Base-by-base conservation (phyloP, 2,888 invertebrate genomes). In the Spodoptera picta region DNA sequence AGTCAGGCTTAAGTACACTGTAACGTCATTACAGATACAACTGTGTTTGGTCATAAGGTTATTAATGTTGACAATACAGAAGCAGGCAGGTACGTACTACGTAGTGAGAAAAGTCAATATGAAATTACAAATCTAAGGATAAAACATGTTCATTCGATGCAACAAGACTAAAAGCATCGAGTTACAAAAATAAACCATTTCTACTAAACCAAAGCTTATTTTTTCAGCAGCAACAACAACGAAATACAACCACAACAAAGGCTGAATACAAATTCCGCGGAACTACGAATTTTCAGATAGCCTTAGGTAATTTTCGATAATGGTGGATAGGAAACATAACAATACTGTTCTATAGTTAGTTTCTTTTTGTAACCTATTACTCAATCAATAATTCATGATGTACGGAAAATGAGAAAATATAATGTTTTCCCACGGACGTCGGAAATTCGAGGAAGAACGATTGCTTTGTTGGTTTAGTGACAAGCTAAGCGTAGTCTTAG, bases 331-430 rank as follows among this genome's bases (percentile, higher is more conserved):
- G 19, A 58, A 62, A 65, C 44, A 64, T 61, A 64, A 62, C 43
- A 52, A 50, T 43, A 14, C 36, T 54, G 10, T 55, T 72, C 64
- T 64, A 65, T 74, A 65, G 65, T 59, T 62, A 65, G 56, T 65
- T 53, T 56, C 52, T 47, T 57, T 46, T 3, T 27, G 27, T n/a
- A 55, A 53, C 46, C 47, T 11, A 19, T 14, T 31, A 60, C 51
- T 52, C 51, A 63, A 66, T 56, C 49, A 51, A 49, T 65, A 23
- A 72, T 77, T 69, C 60, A 65, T 60, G 48, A 52, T 24, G 2
- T 31, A 36, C 36, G 53, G 43, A 51, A 51, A 60, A 66, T 42
- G 2, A 19, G 50, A 51, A 43, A 43, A 19, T 50, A 23, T 45
- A 51, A 36, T 59, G 45, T 19, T 27, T 27, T 27, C 27, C 27